Evolutionary conservation across 2,113 vertebrate genomes (phyloP).

Genomic region (Sigmodon hispidus): DNA sequence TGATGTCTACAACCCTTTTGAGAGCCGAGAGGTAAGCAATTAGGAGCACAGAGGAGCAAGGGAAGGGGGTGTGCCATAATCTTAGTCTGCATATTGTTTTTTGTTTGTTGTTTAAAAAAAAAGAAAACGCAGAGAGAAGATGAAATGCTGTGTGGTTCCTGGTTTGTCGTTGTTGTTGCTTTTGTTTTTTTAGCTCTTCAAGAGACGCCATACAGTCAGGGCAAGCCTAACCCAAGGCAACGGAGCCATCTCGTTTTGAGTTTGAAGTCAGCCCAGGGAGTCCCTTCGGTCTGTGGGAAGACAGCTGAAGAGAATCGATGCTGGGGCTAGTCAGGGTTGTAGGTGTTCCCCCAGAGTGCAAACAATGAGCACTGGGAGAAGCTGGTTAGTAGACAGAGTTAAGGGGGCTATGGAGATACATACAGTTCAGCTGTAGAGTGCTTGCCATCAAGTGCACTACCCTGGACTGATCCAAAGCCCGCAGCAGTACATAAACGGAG

Average conservation of each 20-base stretch:
- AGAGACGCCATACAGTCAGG: neutral
- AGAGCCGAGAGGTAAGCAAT: slow-evolving; percentile 85
- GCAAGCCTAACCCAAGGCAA: neutral
- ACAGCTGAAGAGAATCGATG: neutral
- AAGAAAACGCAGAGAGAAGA: neutral
- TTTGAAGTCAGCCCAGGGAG: neutral
- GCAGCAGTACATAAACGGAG: neutral
- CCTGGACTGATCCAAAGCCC: too few relatives aligned
- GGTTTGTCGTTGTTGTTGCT: too few relatives aligned
- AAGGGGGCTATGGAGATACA: neutral
- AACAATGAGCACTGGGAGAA: neutral
- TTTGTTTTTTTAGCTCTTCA: neutral
- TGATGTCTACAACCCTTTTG: slow-evolving; percentile 96
- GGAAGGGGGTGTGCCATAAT: neutral
- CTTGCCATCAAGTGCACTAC: neutral
- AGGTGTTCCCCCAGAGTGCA: neutral
- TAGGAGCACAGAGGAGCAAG: neutral
- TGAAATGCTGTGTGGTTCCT: neutral
- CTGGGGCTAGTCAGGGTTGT: neutral
- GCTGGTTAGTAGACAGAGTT: neutral
- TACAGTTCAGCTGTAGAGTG: neutral
- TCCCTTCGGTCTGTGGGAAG: neutral
- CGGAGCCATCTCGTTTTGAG: neutral
- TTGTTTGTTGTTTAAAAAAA: neutral
- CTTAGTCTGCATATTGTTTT: neutral